Conservation (phyloP, 2,113 vertebrate species). For the Nothoprocta perdicaria region DNA sequence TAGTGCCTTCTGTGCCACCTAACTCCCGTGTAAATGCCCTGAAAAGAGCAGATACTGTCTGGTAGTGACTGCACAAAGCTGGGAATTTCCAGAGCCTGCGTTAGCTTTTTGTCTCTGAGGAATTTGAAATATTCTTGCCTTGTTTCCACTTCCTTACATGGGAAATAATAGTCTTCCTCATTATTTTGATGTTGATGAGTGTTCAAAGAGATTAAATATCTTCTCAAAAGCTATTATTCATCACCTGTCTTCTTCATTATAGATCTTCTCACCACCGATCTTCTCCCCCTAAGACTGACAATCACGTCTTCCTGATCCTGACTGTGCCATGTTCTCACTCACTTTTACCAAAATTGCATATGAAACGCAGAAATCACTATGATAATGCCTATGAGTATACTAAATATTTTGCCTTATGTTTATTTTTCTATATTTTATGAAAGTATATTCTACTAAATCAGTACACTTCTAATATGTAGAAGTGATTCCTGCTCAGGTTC, state of each 20-base stretch:
- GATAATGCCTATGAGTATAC: not conserved
- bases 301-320: not conserved
- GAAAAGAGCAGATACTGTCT: rapidly evolving
- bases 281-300: not conserved
- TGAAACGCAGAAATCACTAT: not conserved
- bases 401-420: not conserved
- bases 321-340: not conserved
- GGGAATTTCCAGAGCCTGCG: not conserved
- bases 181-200: not conserved
- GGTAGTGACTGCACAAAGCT: not conserved
- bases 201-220: not conserved
- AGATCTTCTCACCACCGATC: not conserved
- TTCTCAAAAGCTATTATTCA: not conserved
- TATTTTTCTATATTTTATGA: not conserved
- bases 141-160: not conserved
- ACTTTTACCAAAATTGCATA: not conserved
- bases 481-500: not conserved
- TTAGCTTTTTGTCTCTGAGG: not conserved
- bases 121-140: not conserved
- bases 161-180: not conserved
- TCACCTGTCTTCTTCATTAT: not conserved
- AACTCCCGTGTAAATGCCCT: not conserved
- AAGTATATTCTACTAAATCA: not conserved
- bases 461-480: not conserved
- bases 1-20: not conserved